Evolutionary conservation across 2,113 vertebrate species (phyloP).

Genomic region (Propithecus coquereli): DNA sequence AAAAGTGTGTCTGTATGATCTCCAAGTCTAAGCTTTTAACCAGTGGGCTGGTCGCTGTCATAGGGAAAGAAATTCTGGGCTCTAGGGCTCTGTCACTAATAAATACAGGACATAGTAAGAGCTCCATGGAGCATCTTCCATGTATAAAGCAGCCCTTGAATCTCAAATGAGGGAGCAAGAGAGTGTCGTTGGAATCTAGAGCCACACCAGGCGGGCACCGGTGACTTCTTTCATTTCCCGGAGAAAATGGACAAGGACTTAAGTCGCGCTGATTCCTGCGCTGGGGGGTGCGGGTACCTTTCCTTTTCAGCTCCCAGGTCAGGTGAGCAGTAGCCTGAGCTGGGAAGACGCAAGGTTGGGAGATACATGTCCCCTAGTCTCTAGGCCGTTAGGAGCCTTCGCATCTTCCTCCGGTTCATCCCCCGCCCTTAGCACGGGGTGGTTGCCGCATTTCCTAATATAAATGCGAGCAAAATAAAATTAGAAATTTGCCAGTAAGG

Average conservation of each 20-base stretch:
- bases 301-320: not conserved
- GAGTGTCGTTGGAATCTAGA: not conserved
- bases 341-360: not conserved
- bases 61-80: not conserved
- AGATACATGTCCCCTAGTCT: not conserved
- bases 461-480: slow-evolving; percentile 63
- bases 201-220: not conserved
- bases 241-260: not conserved
- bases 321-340: not conserved
- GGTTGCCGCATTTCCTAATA: slow-evolving; percentile 53
- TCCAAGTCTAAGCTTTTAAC: not conserved
- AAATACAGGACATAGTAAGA: not conserved
- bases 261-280: rapidly evolving
- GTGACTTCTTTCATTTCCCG: not conserved
- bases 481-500: slow-evolving; percentile 58
- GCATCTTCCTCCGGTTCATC: not conserved
- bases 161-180: not conserved
- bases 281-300: rapidly evolving
- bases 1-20: not conserved
- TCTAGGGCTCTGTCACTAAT: not conserved
- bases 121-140: not conserved
- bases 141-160: not conserved
- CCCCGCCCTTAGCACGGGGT: not conserved
- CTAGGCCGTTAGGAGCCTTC: not conserved
- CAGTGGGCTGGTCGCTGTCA: not conserved